Base-by-base conservation (phyloP, 2,113 vertebrate species). In the Ardeotis arabs region DNA sequence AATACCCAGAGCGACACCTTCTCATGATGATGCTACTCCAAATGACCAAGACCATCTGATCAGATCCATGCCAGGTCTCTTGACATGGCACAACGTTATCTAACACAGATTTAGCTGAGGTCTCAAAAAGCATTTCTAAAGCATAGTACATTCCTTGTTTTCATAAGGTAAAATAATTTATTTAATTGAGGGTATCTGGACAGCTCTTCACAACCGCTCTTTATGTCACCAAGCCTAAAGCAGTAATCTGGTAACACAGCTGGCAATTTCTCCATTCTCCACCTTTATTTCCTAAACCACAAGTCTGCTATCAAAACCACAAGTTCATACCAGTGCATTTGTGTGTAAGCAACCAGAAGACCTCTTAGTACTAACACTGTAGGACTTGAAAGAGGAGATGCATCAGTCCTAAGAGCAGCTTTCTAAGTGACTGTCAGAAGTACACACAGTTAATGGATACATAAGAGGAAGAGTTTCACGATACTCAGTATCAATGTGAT, bases 41-140 rank as follows among this genome's bases (percentile, higher is more conserved):
- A 81, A 68, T 1, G 0, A 63, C 29, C 52, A 70, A 39, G 27
- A 31, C 9, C 23, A 45, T 14, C 55, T 27, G 12, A 10, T 9
- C 31, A 53, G 15, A 59, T 33, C 64, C 7, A 12, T 7, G 28
- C 24, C 4, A 2, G 10, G 7, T 10, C 50, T 8, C 39, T 16
- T 21, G 33, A 37, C 10, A 6, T 0, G 7, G 39, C 39, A 60
- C 44, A 84, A 24, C 1, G 1, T 6, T 41, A 10, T 12, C 20
- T 5, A 62, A 52, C 24, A 49, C 10, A 50, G 60, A 16, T 20
- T 67, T 20, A 67, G 41, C 23, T 20, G 33, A 66, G 12, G 14
- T 47, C 68, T 60, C 84, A 67, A 60, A 72, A 68, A 47, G 13
- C 15, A 58, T 29, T 60, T 56, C 39, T 53, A 52, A 69, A 87